Evolutionary conservation across 2,113 vertebrate genomes (phyloP).

Genomic region (Hydrolagus affinis): DNA sequence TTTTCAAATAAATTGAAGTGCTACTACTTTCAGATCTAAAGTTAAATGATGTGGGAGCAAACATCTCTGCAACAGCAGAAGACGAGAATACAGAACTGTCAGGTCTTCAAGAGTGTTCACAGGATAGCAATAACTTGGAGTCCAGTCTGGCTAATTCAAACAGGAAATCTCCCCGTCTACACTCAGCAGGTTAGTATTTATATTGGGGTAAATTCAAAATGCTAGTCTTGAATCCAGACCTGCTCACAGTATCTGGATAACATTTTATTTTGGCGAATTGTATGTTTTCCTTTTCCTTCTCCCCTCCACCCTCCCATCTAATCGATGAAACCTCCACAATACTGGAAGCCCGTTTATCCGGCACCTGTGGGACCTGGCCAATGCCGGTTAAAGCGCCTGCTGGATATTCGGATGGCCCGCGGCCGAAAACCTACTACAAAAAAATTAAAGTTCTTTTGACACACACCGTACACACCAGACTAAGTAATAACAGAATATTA

Average conservation of each 20-base stretch:
- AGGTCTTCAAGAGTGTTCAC: conserved; percentile 17
- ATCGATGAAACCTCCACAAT: too few species aligned
- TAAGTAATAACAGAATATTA: too few species aligned
- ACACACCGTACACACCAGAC: too few species aligned
- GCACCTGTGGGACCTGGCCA: too few species aligned
- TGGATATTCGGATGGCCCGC: too few species aligned
- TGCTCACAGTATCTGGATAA: neutral
- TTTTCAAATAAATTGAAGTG: neutral
- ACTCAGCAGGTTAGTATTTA: conserved; percentile 16
- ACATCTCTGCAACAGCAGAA: conserved; percentile 10
- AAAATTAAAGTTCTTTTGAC: too few species aligned
- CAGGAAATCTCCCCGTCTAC: conserved; percentile 19
- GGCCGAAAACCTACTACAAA: too few species aligned
- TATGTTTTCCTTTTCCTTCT: too few species aligned
- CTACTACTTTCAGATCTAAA: conserved; percentile 15
- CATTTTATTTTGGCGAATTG: neutral
- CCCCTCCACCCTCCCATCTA: too few species aligned
- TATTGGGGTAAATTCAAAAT: too few species aligned
- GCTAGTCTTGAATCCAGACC: neutral
- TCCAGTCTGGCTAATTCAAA: neutral
- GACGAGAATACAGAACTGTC: neutral
- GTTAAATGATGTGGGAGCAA: neutral
- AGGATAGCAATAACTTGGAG: conserved; percentile 13
- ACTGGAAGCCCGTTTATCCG: too few species aligned
- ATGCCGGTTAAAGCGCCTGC: too few species aligned